Conservation (phyloP, 2,113 vertebrate species). For the Marmota flaviventris region DNA sequence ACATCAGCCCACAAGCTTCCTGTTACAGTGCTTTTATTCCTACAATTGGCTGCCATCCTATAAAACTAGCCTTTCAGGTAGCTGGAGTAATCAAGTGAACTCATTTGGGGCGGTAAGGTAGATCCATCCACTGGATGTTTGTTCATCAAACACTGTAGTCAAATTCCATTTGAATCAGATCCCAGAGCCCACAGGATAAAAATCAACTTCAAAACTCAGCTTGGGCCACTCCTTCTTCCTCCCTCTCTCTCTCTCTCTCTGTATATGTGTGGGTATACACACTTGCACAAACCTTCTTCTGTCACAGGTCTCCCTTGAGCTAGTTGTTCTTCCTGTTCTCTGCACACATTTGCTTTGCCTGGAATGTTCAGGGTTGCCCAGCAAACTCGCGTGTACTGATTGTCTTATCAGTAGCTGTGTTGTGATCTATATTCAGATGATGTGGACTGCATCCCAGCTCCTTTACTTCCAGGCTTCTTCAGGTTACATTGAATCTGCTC, state of each 20-base stretch:
- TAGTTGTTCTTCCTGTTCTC: background rate
- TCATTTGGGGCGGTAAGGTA: background rate
- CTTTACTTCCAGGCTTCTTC: background rate
- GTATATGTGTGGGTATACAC: no score
- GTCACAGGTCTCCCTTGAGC: background rate
- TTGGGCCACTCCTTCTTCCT: background rate
- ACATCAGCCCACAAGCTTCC: background rate
- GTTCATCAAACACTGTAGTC: background rate
- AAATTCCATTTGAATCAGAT: background rate
- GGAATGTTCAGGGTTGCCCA: no score
- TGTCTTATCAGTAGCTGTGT: background rate
- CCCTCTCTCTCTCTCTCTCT: no score
- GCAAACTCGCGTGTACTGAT: background rate
- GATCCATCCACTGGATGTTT: background rate
- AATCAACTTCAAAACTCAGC: no score
- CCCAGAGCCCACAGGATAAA: background rate
- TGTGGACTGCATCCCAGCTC: background rate
- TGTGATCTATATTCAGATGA: background rate
- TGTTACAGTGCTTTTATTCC: fast-evolving
- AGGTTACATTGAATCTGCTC: background rate
- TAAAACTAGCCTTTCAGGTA: background rate
- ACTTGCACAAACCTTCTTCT: background rate
- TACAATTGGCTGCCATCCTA: background rate
- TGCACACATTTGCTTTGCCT: background rate
- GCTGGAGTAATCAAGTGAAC: background rate